These are phyloP conservation scores for Xanthorhoe designata DNA, from an alignment of 2,888 invertebrate species.

Conservation along the genomic window DNA sequence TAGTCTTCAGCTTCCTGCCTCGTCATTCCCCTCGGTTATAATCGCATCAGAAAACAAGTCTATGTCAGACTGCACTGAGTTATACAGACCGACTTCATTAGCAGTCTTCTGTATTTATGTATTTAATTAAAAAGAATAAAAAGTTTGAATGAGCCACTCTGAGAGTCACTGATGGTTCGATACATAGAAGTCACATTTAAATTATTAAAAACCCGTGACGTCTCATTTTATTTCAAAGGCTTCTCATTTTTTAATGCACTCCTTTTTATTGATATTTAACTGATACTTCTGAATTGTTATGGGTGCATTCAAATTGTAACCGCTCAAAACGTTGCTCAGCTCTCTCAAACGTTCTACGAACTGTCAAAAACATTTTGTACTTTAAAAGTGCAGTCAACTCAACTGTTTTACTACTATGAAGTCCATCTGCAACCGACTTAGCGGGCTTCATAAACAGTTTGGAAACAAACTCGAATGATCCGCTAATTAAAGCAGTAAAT, in stretches of 20 bases:
- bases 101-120: too few relatives aligned
- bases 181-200: too few relatives aligned
- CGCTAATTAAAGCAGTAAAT: constrained; percentile 51
- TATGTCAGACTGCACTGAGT: neutral
- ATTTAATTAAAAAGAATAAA: too few relatives aligned
- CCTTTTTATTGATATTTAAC: too few relatives aligned
- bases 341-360: neutral
- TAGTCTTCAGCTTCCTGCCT: constrained; percentile 12
- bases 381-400: neutral
- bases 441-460: constrained; percentile 32
- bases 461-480: constrained; percentile 56
- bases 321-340: neutral
- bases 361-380: neutral
- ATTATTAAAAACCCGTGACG: too few relatives aligned
- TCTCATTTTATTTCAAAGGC: too few relatives aligned
- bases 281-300: too few relatives aligned
- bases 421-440: constrained; percentile 3
- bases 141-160: too few relatives aligned
- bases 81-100: too few relatives aligned
- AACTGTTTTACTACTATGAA: neutral
- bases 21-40: constrained; percentile 31
- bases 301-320: too few relatives aligned
- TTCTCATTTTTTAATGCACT: too few relatives aligned
- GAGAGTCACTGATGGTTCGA: too few relatives aligned
- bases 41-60: constrained; percentile 15